Conservation (phyloP, 2,113 vertebrate genomes). For the Penelope pileata region DNA sequence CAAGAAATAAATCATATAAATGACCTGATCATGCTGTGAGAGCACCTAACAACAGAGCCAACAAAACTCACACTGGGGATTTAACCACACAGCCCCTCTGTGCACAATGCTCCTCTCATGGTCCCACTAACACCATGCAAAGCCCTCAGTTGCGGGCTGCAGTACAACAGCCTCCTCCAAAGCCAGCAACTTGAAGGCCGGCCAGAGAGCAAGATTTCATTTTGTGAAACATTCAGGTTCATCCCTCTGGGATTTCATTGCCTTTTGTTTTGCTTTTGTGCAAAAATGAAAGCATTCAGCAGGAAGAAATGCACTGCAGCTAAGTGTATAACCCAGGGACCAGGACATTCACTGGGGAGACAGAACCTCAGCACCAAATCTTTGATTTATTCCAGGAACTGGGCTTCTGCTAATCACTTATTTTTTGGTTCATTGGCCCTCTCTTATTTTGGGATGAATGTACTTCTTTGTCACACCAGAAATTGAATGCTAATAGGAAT, state of each 20-base stretch:
- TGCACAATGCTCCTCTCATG: background rate
- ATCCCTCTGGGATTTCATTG: background rate
- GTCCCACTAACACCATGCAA: rapidly evolving
- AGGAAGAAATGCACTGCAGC: slow-evolving; percentile 1
- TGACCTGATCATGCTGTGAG: background rate
- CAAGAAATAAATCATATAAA: background rate
- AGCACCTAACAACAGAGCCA: background rate
- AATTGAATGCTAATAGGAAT: slow-evolving; percentile 7
- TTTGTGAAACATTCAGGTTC: slow-evolving; percentile 1
- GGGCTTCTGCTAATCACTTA: slow-evolving; percentile 29
- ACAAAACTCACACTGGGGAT: background rate
- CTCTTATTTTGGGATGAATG: slow-evolving; percentile 16
- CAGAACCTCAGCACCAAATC: background rate
- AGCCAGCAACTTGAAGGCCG: background rate
- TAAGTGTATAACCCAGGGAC: background rate
- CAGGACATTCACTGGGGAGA: background rate
- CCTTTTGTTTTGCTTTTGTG: slow-evolving; percentile 27
- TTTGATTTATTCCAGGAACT: slow-evolving; percentile 31
- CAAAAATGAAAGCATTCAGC: background rate
- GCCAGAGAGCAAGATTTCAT: slow-evolving; percentile 7
- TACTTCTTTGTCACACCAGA: slow-evolving; percentile 1
- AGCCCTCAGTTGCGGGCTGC: background rate
- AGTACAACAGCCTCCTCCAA: background rate
- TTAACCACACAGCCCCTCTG: background rate
- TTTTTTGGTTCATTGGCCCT: slow-evolving; percentile 22